Evolutionary conservation across 2,113 vertebrate species (phyloP), one percentile per base, ranked within the genome.

Genomic region (Gymnobelideus leadbeateri): DNA sequence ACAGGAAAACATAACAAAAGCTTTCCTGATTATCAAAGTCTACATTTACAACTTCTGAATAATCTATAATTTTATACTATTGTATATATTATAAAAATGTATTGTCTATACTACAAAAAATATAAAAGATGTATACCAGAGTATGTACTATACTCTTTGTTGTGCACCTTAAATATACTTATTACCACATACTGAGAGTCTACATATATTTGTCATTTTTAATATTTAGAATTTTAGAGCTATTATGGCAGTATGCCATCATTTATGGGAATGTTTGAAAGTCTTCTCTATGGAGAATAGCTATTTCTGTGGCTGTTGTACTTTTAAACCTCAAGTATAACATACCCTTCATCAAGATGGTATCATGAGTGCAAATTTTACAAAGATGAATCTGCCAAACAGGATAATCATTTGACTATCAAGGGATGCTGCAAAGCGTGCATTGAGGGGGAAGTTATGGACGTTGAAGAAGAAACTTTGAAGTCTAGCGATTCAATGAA

Each of bases 271-370:
- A 52, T 52, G 52, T 68, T 68, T n/a, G 55, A 9, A 68, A 68
- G 5, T n/a, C 5, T 37, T 14, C 37, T 7, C 2, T 77, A 21
- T 43, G 37, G 68, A 43, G n/a, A 77, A 43, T 21, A 25, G 28
- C 25, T 93, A n/a, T 54, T 91, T 84, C 68, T 52, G 57, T n/a
- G 23, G 90, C 7, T 3, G 10, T 14, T 23, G 10, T 21, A 91
- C 31, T 93, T 61, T 91, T 54, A 92, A 93, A 93, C 91, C 52
- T 92, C 89, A 11, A 43, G 53, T 61, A 9, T 31, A 61, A 9
- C 61, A 16, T 37, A 84, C 43, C 16, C 37, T 84, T 6, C 12
- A 12, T 51, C 46, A 8, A 89, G 31, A 51, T 0, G 52, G 52
- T 26, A 94, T 37, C 50, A 3, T 37, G 46, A 0, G 14, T 0